phyloP scores from a whole-genome alignment of 1,140 invertebrate genomes.

The Phymorhynchus buccinoides region DNA sequence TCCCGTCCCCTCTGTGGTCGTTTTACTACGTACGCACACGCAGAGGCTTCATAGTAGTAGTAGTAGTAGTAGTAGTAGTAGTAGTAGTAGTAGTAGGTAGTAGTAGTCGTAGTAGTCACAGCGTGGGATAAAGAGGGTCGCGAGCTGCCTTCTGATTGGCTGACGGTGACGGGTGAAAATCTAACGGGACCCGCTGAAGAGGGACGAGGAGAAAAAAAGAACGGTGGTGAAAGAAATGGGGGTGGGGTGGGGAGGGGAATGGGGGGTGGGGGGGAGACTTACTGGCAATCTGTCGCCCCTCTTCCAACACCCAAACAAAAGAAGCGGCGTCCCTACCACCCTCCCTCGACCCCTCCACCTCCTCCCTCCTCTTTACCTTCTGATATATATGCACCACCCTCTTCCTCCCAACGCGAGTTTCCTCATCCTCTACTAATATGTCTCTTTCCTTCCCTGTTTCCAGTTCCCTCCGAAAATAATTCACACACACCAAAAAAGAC shows the following conservation, averaged over 20 bases:
- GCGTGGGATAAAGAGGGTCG: constrained; percentile 6
- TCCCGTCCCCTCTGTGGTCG: neutral
- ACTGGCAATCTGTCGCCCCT: neutral
- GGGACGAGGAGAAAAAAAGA: too few species aligned
- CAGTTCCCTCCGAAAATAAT: neutral
- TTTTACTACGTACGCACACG: neutral
- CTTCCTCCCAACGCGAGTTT: neutral
- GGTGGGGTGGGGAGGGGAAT: neutral
- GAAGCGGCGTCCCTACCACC: neutral
- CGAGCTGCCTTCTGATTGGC: constrained; percentile 1
- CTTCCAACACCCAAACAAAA: neutral
- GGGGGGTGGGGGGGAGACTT: neutral
- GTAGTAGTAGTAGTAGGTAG: too few species aligned
- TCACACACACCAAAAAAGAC: too few species aligned
- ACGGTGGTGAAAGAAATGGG: too few species aligned
- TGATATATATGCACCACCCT: neutral
- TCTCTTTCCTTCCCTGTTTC: neutral
- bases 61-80: too few species aligned
- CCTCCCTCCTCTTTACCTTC: neutral
- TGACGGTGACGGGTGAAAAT: neutral
- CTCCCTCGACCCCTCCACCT: neutral
- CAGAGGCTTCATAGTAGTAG: too few species aligned
- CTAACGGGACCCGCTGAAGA: constrained; percentile 3
- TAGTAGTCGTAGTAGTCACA: too few species aligned
- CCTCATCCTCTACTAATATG: too few species aligned